These are phyloP conservation scores for Lethenteron reissneri DNA, from an alignment of 2,113 vertebrate species.

Conservation along the genomic window DNA sequence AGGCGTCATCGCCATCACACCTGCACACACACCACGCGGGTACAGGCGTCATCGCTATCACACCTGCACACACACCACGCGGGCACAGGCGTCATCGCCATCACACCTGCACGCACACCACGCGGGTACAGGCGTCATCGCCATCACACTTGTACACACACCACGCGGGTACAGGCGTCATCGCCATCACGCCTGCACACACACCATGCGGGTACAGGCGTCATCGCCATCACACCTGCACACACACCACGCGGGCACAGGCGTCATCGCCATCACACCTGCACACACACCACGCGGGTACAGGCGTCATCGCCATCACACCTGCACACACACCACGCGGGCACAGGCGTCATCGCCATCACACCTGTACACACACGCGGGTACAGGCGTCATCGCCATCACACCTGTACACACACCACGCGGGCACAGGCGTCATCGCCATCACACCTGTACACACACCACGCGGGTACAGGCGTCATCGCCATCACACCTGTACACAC, in stretches of 20 bases:
- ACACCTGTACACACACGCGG: neutral
- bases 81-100: too few species aligned
- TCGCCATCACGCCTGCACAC: too few species aligned
- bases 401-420: constrained; percentile 17
- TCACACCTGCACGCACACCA: constrained; percentile 12
- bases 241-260: neutral
- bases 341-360: constrained; percentile 16
- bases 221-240: neutral
- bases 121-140: constrained; percentile 25
- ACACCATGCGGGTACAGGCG: constrained; percentile 29
- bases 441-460: neutral
- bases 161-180: too few species aligned
- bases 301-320: too few species aligned
- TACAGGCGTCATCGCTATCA: constrained; percentile 11
- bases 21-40: constrained; percentile 25
- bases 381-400: too few species aligned
- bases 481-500: too few species aligned
- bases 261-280: too few species aligned
- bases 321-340: constrained; percentile 22
- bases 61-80: neutral
- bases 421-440: constrained; percentile 22
- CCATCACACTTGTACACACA: neutral
- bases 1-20: too few species aligned
- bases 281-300: too few species aligned
- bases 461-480: too few species aligned